Evolutionary conservation across 2,113 vertebrate species (phyloP), one percentile per base, ranked within the genome.

Genomic region (Xiphophorus couchianus): DNA sequence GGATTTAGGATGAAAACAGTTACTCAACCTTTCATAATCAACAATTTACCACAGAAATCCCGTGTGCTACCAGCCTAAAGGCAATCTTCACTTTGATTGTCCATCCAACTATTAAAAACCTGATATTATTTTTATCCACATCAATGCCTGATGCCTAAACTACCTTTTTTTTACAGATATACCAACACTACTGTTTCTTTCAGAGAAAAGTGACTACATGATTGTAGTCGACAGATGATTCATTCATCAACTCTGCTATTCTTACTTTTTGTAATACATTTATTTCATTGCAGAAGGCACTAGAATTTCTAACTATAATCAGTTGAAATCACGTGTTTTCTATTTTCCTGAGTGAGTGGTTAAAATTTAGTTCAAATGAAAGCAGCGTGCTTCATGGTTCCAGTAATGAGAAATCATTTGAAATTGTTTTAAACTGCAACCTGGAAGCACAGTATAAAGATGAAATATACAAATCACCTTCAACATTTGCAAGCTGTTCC

Each of bases 391-490:
- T n/a, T 17, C n/a, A 0, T n/a, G 27, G 19, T 22, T 37, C 28
- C 37, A 30, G 27, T 77, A 48, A 65, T 31, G 3, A 60, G 39
- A 71, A 17, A 66, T 37, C 51, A 60, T 19, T 67, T 27, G 25
- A 17, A 69, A 35, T 63, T 25, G 3, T 42, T 72, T 39, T 3
- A 29, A 37, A 68, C 2, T 30, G 58, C 51, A 68, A 79, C 70
- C 42, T 72, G 54, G 63, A 66, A 78, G 29, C 4, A 22, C 29
- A 62, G 62, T 11, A 69, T 39, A 11, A 54, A 68, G 11, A 67
- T 85, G 67, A 80, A 80, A 81, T 62, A 75, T 29, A 77, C 65
- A 73, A 73, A 77, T 63, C 30, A 76, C 80, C 68, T 66, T 27
- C 73, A 54, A 63, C 69, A 67, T 72, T 73, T 13, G 25, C 71